These are phyloP conservation scores for Pogonocherus hispidulus DNA, from an alignment of 2,888 invertebrate species.

Conservation along the genomic window DNA sequence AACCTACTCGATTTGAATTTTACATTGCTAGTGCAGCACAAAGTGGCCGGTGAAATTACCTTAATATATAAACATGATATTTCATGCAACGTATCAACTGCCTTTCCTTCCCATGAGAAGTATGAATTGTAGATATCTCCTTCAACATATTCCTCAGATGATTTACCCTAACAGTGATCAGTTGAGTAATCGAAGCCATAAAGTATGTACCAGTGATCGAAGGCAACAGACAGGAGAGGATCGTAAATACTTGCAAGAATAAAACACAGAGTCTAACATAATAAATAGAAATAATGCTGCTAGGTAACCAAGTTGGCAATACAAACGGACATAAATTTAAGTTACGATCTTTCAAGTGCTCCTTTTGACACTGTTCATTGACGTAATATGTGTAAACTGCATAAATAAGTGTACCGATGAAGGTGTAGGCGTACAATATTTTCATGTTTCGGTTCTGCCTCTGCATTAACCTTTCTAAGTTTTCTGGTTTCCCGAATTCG, in stretches of 20 bases:
- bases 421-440: neutral
- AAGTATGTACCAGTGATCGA: neutral
- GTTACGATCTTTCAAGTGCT: neutral
- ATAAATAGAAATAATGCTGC: neutral
- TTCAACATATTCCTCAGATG: neutral
- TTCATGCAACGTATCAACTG: neutral
- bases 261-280: neutral
- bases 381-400: neutral
- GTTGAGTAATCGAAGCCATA: neutral
- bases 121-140: neutral
- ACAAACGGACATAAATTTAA: neutral
- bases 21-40: no score
- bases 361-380: neutral
- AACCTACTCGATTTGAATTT: no score
- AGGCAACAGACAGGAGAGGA: neutral
- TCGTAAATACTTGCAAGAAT: neutral
- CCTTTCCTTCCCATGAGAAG: neutral
- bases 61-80: neutral
- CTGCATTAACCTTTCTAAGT: neutral
- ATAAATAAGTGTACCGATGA: neutral
- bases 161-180: neutral
- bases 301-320: neutral
- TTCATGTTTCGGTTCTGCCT: constrained; percentile 7
- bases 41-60: no score
- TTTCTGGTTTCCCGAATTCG: neutral